phyloP scores from a whole-genome alignment of 2,888 invertebrate species.

The Mycogona germanica region DNA sequence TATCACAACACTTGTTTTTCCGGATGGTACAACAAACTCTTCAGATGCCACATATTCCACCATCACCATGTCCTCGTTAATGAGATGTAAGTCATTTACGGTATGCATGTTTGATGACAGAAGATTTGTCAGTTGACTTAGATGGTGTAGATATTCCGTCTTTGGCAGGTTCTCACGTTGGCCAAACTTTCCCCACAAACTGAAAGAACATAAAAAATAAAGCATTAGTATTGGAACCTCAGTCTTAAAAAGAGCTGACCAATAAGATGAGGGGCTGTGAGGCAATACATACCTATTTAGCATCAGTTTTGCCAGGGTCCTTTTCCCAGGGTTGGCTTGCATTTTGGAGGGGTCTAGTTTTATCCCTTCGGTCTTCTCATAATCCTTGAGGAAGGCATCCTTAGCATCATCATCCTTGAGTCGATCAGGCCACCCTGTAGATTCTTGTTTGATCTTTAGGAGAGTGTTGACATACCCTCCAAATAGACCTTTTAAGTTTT shows the following conservation, averaged over 20 bases:
- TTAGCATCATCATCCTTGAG: neutral
- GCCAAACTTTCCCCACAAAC: constrained; percentile 4
- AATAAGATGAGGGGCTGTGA: neutral
- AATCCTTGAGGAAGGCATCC: neutral
- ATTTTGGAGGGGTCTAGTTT: neutral
- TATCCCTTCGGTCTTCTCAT: constrained; percentile 7
- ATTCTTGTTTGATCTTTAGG: neutral
- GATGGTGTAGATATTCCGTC: neutral
- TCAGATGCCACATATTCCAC: neutral
- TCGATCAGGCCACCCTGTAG: neutral
- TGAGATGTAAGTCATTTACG: neutral
- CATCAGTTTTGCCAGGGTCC: neutral
- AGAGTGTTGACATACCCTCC: neutral
- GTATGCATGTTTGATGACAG: neutral
- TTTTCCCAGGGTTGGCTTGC: neutral
- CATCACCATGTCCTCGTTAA: constrained; percentile 4
- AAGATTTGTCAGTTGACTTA: neutral
- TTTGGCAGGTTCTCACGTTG: neutral
- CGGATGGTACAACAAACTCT: neutral
- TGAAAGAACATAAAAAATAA: neutral
- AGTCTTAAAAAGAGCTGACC: neutral
- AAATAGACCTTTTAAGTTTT: constrained; percentile 2
- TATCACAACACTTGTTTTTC: constrained; percentile 27
- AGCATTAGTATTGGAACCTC: neutral
- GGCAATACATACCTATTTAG: constrained; percentile 1